Evolutionary conservation across 2,888 invertebrate species (phyloP).

Genomic region (Chymomyza fuscimana): DNA sequence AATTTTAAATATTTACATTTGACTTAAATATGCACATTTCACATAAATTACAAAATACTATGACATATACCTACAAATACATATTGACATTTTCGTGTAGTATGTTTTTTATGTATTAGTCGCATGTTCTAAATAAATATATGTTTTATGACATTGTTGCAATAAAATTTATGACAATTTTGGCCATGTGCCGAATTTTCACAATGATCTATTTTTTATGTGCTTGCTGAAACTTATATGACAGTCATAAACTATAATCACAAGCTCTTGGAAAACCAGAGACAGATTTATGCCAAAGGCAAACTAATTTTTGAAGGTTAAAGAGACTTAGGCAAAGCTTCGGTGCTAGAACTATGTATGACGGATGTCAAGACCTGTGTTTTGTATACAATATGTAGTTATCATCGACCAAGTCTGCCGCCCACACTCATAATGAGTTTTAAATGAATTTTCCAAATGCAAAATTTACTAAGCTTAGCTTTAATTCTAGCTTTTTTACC

Average conservation of each 20-base stretch:
- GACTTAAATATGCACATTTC: conserved; percentile 71
- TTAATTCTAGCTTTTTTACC: too few species aligned
- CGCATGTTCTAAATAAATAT: not conserved
- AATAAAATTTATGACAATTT: conserved; percentile 70
- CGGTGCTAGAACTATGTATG: too few species aligned
- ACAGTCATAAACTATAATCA: conserved; percentile 61
- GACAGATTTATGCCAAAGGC: not conserved
- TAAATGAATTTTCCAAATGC: too few species aligned
- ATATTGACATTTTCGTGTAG: conserved; percentile 17
- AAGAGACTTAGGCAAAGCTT: too few species aligned
- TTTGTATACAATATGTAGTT: too few species aligned
- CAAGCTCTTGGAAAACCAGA: not conserved
- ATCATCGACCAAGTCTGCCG: too few species aligned
- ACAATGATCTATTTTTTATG: conserved; percentile 62
- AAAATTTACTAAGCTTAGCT: too few species aligned
- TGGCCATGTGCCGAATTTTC: conserved; percentile 43
- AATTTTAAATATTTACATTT: conserved; percentile 71
- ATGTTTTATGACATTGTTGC: conserved; percentile 65
- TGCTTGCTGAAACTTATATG: conserved; percentile 45
- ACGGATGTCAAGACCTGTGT: too few species aligned
- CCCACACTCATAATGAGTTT: too few species aligned
- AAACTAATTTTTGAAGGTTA: too few species aligned
- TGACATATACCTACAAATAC: conserved; percentile 15
- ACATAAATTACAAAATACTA: conserved; percentile 67
- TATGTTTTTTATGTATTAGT: not conserved